Base-by-base conservation (phyloP, 2,113 vertebrate species). In the Gallinago jamesoni region DNA sequence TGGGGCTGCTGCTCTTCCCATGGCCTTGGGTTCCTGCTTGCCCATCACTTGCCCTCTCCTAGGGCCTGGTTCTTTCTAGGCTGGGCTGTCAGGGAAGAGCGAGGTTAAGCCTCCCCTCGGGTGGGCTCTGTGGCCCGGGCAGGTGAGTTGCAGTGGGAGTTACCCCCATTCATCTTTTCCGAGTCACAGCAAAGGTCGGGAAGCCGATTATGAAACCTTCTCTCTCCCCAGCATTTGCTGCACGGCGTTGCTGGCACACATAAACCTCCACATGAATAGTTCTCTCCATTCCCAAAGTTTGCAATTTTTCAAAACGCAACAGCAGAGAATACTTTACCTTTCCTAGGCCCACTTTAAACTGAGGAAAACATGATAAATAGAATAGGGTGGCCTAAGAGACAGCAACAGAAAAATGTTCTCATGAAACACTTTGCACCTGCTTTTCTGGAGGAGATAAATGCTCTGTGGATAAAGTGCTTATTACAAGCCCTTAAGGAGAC, bases 1-100 rank as follows among this genome's bases (percentile, higher is more conserved):
- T 1, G 0, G 52, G 1, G 9, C 37, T 23, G 19, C 35, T 1
- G 7, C 57, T 50, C 28, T n/a, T 33, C 52, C 13, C 4, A 0
- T 10, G 69, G 12, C 48, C 17, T 35, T 41, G 23, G 5, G 20
- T 52, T 87, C 14, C 55, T 45, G 5, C 25, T 53, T 25, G n/a
- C 33, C 67, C 5, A 0, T 24, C 21, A 3, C 37, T 72, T 19
- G 14, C 20, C 63, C 37, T 35, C 39, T 59, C 43, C 69, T 21
- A 7, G 35, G 23, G 37, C 56, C 33, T 1, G 1, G 3, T 21
- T 87, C 31, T 48, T 17, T 45, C 69, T 35, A 5, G 7, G 7
- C 7, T 5, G 35, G 23, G 66, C 59, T 67, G 7, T 18, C 2
- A 1, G 57, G 50, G 11, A 47, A 35, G 24, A 9, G 30, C 1